Evolutionary conservation across 2,888 invertebrate species (phyloP), one percentile per base, ranked within the genome.

Genomic region (Torymus texanus): DNA sequence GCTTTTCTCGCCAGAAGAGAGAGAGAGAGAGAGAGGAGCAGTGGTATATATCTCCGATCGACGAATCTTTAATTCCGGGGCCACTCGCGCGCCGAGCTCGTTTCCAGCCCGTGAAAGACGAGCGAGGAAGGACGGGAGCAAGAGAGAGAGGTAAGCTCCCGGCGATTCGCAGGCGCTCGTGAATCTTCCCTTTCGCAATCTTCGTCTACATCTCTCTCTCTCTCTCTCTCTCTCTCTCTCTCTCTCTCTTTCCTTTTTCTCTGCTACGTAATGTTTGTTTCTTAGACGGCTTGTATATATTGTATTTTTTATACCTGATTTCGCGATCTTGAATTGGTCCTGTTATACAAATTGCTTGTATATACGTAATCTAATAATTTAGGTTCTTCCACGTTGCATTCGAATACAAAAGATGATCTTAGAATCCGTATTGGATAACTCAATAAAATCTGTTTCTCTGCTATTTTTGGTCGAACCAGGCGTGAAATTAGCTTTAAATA

Each of bases 41-140:
- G 16, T 51, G 21, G 62, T 70, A 79, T 75, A 75, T 79, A 75
- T 79, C 73, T 75, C 24, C 65, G 73, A 73, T 76, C 76, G 73
- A 70, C 68, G 80, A 80, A 77, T 80, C 80, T 80, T 80, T 77
- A 80, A 80, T 80, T 80, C 73, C 73, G 70, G 59, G 59, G 59
- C 41, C 59, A 58, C 21, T 55, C 61, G 51, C 65, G 55, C 16
- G 65, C 65, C 16, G 21, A 14, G 73, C 66, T 75, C 68, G 59
- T 68, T 74, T 62, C 58, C 24, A 66, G 21, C 2, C 24, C 51
- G 74, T 63, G 65, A 75, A 68, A 53, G 51, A 62, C 74, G 63
- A 74, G 74, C 65, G 59, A 41, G 58, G 50, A 21, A 55, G 41
- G 24, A 51, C 14, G 55, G 41, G 41, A 41, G 41, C 8, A 8